These are phyloP conservation scores for Oncorhynchus masou DNA, from an alignment of 2,113 vertebrate genomes.

Conservation along the genomic window DNA sequence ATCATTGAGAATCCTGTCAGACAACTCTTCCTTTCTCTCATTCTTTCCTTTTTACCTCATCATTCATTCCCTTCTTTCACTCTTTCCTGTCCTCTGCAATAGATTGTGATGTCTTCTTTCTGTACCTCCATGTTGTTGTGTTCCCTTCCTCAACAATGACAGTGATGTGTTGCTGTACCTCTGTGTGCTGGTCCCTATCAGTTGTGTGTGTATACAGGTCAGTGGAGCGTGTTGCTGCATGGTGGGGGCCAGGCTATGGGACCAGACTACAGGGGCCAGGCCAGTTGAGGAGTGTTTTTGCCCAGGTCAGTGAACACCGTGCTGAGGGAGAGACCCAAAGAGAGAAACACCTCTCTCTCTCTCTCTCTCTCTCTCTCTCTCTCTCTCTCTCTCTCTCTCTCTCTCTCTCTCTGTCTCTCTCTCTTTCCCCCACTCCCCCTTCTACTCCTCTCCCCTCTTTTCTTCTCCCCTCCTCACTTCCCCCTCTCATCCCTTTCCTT, in stretches of 20 bases:
- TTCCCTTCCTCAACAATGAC: too few species aligned
- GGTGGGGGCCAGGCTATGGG: too few species aligned
- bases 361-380: too few species aligned
- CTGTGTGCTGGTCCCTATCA: not conserved
- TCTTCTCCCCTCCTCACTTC: too few species aligned
- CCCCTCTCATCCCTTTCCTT: too few species aligned
- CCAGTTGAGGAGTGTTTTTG: slow-evolving; percentile 2
- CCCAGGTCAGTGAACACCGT: slow-evolving; percentile 21
- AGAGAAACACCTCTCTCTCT: slow-evolving; percentile 41
- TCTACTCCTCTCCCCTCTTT: too few species aligned
- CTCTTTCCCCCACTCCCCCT: too few species aligned
- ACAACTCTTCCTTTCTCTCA: not conserved
- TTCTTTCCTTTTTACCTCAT: not conserved
- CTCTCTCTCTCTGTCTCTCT: too few species aligned
- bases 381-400: too few species aligned
- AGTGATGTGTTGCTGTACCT: too few species aligned
- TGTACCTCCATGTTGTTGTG: not conserved
- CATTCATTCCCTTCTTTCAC: not conserved
- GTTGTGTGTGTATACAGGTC: not conserved
- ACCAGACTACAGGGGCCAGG: not conserved
- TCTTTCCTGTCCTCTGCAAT: not conserved
- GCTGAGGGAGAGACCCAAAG: slow-evolving; percentile 34
- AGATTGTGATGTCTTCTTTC: too few species aligned
- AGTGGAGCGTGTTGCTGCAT: not conserved
- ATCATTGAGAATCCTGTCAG: too few species aligned